Evolutionary conservation across 2,888 invertebrate species (phyloP).

Genomic region (Polymixis flavicincta): DNA sequence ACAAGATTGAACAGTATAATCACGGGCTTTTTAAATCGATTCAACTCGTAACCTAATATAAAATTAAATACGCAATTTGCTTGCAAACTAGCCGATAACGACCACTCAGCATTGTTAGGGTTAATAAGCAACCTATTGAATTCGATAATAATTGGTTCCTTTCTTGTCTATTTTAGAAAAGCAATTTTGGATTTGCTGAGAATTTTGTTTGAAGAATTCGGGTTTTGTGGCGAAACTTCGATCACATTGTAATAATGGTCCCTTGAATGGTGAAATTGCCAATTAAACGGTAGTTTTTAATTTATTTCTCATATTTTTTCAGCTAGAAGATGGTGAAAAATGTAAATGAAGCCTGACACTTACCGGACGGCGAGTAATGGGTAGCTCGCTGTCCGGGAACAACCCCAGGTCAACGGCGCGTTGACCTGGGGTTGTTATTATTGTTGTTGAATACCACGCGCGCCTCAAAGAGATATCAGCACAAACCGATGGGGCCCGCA

Average conservation of each 20-base stretch:
- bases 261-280: not conserved
- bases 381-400: too few relatives aligned
- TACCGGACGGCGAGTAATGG: too few relatives aligned
- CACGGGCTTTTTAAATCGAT: constrained; percentile 57
- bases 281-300: not conserved
- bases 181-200: constrained; percentile 51
- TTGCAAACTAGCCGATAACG: constrained; percentile 75
- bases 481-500: too few relatives aligned
- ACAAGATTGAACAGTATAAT: constrained; percentile 53
- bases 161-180: constrained; percentile 66
- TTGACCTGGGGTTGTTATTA: too few relatives aligned
- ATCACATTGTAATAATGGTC: not conserved
- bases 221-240: constrained; percentile 9
- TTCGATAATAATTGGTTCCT: constrained; percentile 71
- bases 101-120: constrained; percentile 73
- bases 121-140: constrained; percentile 70
- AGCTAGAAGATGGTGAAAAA: too few relatives aligned
- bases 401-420: too few relatives aligned
- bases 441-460: too few relatives aligned
- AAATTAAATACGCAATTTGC: constrained; percentile 77
- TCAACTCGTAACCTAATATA: constrained; percentile 64
- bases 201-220: constrained; percentile 36
- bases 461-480: too few relatives aligned
- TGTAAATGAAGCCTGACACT: too few relatives aligned
- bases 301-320: not conserved